Percentiles rank a stretch among this genome's conserved stretches.
phyloP scores from a whole-genome alignment of 2,113 vertebrate genomes.

The Hyperoodon ampullatus region DNA sequence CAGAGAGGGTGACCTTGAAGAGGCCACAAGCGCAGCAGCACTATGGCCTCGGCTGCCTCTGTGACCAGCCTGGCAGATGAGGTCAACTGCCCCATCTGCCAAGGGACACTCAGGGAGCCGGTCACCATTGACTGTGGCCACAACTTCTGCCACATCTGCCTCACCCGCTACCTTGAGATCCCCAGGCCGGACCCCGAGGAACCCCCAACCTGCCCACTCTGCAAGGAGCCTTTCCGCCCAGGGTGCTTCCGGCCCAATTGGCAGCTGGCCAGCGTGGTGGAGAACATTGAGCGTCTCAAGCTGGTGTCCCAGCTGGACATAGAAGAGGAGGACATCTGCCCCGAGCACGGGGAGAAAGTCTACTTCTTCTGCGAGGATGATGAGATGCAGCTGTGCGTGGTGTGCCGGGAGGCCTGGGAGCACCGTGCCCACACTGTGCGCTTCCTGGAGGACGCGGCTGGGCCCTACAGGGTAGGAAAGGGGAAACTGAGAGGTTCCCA shows the following conservation, averaged over 20 bases:
- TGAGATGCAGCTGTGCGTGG: conserved; percentile 86
- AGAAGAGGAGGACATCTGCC: conserved; percentile 72
- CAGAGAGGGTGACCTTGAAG: neutral
- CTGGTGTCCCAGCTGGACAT: neutral
- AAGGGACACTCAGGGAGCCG: conserved; percentile 91
- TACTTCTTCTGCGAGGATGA: conserved; percentile 93
- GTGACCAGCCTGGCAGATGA: conserved; percentile 86
- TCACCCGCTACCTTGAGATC: conserved; percentile 89
- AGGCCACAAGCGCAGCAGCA: neutral
- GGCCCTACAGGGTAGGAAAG: conserved; percentile 87
- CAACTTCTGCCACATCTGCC: conserved; percentile 93
- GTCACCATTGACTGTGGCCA: conserved; percentile 95
- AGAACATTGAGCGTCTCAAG: conserved; percentile 85
- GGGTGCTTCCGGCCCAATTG: conserved; percentile 86
- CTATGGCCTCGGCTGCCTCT: conserved; percentile 81
- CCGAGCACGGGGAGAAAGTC: conserved; percentile 86
- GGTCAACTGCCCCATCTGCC: conserved; percentile 94
- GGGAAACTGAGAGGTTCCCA: neutral
- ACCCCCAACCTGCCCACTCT: conserved; percentile 55
- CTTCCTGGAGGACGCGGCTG: conserved; percentile 88
- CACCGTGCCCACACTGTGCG: conserved; percentile 86
- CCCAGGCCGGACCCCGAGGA: conserved; percentile 70
- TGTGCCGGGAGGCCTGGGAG: conserved; percentile 85
- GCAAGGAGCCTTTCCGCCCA: conserved; percentile 60
- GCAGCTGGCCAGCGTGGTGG: conserved; percentile 89